Percentiles rank a stretch among this genome's conserved stretches.
These are phyloP conservation scores for Plecotus auritus DNA, from an alignment of 2,113 vertebrate genomes.

Conservation along the genomic window DNA sequence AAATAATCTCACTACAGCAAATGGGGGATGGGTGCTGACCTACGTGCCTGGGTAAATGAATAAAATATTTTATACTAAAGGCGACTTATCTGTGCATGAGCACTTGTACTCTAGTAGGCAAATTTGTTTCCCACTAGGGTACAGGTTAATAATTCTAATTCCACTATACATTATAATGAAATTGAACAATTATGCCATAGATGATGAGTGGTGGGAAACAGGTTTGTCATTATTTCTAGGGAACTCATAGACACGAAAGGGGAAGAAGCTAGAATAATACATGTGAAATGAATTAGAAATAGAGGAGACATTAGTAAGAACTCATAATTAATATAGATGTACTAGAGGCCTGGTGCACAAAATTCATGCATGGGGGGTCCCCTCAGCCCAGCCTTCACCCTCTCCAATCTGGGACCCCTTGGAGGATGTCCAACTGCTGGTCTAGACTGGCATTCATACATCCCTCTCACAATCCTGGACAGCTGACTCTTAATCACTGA, in stretches of 20 bases:
- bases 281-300: not conserved
- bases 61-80: not conserved
- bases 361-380: no score
- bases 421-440: no score
- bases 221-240: not conserved
- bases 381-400: no score
- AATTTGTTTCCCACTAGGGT: not conserved
- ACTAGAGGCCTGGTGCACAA: no score
- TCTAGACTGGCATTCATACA: no score
- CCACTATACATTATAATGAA: not conserved
- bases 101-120: no score
- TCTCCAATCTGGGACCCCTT: no score
- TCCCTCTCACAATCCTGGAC: no score
- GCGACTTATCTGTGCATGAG: not conserved
- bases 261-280: not conserved
- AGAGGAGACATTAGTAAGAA: not conserved
- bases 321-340: not conserved
- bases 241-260: not conserved
- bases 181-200: not conserved
- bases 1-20: not conserved
- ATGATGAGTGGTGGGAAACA: not conserved
- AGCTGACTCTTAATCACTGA: no score
- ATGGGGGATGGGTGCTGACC: not conserved
- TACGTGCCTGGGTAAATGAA: not conserved
- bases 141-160: not conserved